These are phyloP conservation scores for Tenthredo notha DNA, from an alignment of 2,888 invertebrate species.

Conservation along the genomic window DNA sequence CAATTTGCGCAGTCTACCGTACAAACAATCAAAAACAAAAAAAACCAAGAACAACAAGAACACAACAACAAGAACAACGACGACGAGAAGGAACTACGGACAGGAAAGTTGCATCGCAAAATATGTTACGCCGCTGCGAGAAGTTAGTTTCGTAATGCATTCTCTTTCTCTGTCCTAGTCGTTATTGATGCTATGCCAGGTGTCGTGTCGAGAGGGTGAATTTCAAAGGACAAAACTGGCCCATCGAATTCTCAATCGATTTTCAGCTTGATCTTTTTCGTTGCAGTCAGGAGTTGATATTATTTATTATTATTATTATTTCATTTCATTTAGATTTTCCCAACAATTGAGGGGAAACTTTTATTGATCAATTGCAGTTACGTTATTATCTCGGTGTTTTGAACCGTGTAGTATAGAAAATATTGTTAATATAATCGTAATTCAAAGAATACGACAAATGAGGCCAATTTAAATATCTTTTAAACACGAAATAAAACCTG, in stretches of 20 bases:
- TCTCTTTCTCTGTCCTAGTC: background rate
- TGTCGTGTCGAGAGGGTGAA: background rate
- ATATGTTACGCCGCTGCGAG: background rate
- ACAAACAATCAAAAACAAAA: too few relatives aligned
- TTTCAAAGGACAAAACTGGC: background rate
- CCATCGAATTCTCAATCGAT: background rate
- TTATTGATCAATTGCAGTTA: background rate
- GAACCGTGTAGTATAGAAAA: background rate
- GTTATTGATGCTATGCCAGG: conserved; percentile 11
- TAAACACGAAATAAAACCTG: background rate
- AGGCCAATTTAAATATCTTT: background rate
- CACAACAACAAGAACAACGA: background rate
- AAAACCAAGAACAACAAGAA: background rate
- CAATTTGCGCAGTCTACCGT: background rate
- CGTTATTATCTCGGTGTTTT: background rate
- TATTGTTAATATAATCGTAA: background rate
- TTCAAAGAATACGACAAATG: background rate
- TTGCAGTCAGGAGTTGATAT: background rate
- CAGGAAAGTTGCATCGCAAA: background rate
- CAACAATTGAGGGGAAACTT: background rate
- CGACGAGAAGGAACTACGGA: background rate
- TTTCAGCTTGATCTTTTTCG: background rate
- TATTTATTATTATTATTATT: background rate
- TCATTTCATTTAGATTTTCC: background rate
- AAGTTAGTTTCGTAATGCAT: background rate